Evolutionary conservation across 2,113 vertebrate species (phyloP), one percentile per base, ranked within the genome.

Genomic region (Pseudolaguvia tuberculata): DNA sequence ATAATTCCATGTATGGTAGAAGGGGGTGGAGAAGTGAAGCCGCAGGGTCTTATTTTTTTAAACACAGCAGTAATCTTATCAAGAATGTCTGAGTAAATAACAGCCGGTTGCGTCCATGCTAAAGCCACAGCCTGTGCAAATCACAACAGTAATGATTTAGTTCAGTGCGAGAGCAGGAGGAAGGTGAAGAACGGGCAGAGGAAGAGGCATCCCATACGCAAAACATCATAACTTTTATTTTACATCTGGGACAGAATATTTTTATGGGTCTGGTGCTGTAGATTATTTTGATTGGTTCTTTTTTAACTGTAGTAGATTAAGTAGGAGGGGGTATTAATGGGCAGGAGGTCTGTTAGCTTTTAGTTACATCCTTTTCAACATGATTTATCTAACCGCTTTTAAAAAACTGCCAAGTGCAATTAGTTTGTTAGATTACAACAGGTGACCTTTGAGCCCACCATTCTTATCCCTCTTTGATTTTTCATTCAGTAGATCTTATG

Each of bases 31-130:
- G 72, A 62, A 70, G 73, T 63, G 8, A 56, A 50, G 68, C 59
- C 76, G 51, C 55, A 29, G 56, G 20, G 29, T 70, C 31, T 47
- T 76, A 65, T 77, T 35, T 72, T 76, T 51, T 85, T 78, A 75
- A 58, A 61, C 66, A 57, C 73, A 79, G 82, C 81, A 61, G 71
- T 90, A 91, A 90, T 89, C 90, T 89, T 83, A 85, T 85, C 83
- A 88, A 71, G 89, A 91, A 91, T 89, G 85, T 56, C 73, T 83
- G 75, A 70, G 67, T 58, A 82, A 82, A 85, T 76, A 84, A 79
- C 71, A 78, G 56, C 72, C 53, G 65, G 45, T 75, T 72, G 75
- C 21, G 53, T 73, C 69, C 45, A 20, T 75, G 15, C 69, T 48
- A 52, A 29, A 70, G 48, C 17, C 18, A 35, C 57, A 47, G 18